phyloP scores from a whole-genome alignment of 1,140 invertebrate genomes.

The Dreissena rostriformis region DNA sequence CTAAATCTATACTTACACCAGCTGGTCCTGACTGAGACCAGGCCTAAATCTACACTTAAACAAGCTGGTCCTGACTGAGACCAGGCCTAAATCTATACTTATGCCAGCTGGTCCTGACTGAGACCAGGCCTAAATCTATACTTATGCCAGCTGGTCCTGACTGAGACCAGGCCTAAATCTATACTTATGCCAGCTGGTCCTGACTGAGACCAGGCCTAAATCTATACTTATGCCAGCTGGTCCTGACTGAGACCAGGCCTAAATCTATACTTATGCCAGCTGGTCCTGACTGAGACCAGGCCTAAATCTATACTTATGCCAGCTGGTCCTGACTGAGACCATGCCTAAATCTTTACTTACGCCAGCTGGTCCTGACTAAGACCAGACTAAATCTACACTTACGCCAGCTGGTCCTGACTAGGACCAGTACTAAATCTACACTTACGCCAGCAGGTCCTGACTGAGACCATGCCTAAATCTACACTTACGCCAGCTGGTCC shows the following conservation, averaged over 20 bases:
- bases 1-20: no score
- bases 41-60: no score
- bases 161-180: no score
- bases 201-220: constrained; percentile 75
- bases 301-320: no score
- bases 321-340: constrained; percentile 93
- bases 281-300: background rate
- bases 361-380: background rate
- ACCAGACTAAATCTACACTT: no score
- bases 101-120: background rate
- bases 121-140: constrained; percentile 78
- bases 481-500: constrained; percentile 95
- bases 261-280: no score
- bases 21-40: background rate
- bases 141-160: constrained; percentile 94
- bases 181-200: no score
- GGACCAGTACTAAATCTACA: no score
- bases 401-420: constrained; percentile 93
- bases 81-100: no score
- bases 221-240: constrained; percentile 94
- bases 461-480: constrained; percentile 76
- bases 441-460: no score
- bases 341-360: constrained; percentile 87
- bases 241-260: constrained; percentile 93
- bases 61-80: constrained; percentile 92